A percentile compares a stretch with the other conserved stretches of the same genome.
Conservation (phyloP, 2,113 vertebrate genomes). For the Daubentonia madagascariensis region DNA sequence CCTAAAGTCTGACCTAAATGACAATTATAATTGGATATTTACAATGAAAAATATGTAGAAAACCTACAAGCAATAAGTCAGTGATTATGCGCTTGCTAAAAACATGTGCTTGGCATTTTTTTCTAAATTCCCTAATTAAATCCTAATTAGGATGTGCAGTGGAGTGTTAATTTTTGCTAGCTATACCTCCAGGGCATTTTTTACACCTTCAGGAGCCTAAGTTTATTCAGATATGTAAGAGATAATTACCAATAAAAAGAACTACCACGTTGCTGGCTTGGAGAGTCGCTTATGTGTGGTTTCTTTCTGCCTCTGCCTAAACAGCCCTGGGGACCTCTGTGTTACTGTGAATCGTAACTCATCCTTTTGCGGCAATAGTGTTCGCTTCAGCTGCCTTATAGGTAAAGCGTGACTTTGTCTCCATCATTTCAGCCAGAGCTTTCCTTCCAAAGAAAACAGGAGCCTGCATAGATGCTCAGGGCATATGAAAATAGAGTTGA, state of each 20-base stretch:
- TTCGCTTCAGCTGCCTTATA: not conserved
- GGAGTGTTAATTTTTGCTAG: constrained; percentile 84
- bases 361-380: not conserved
- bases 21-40: constrained; percentile 81
- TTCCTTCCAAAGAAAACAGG: not conserved
- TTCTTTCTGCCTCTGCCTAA: not conserved
- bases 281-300: constrained; percentile 58
- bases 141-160: constrained; percentile 85
- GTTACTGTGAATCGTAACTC: not conserved
- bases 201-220: constrained; percentile 81
- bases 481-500: not conserved
- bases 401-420: not conserved
- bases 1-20: constrained; percentile 77
- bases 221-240: constrained; percentile 80
- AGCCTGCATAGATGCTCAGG: not conserved
- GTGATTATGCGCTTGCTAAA: constrained; percentile 81
- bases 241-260: constrained; percentile 83
- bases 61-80: constrained; percentile 79
- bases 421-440: not conserved
- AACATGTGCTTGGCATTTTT: constrained; percentile 83
- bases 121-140: constrained; percentile 86
- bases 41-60: constrained; percentile 79
- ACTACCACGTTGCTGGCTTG: constrained; percentile 34
- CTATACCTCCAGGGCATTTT: constrained; percentile 81
- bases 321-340: not conserved